Evolutionary conservation across 2,888 invertebrate genomes (phyloP), one percentile per base, ranked within the genome.

Genomic region (Campoplex nolae): DNA sequence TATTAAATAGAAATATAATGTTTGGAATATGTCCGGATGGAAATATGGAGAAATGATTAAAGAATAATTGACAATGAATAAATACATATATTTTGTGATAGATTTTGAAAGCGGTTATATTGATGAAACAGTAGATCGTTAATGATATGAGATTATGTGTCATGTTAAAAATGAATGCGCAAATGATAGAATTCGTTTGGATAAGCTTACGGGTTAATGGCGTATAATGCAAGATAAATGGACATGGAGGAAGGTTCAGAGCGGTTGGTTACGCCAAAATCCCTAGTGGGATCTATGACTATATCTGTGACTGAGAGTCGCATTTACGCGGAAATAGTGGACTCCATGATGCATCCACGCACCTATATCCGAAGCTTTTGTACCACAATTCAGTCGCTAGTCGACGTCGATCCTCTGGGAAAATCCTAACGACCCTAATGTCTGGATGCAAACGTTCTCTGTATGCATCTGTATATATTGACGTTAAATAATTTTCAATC

Each of bases 191-290:
- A 70, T 80, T 84, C 84, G 75, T 80, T 70, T 48, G 78, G 84
- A 81, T 84, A 84, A 83, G 84, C 81, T 78, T 65, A 54, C 51
- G 80, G 42, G 80, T 86, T 86, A 86, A 86, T 83, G 83, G 76
- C 76, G 83, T 83, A 80, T 80, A 80, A 83, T 73, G 83, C 73
- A 73, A 77, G 83, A 83, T 86, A 83, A 86, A 86, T 86, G 71
- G 86, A 77, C 80, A 80, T 56, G 56, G 3, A 65, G 58, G 38
- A 62, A 76, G 70, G n/a, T 54, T 51, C 38, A 42, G 68, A 13
- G 16, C n/a, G 54, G 79, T 83, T 86, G 80, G 86, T 83, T 83
- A 77, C 45, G 45, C 56, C 76, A 45, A 76, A 83, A 80, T 80
- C 73, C 79, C 83, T 45, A 48, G 73, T 28, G 73, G 73, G 73